Evolutionary conservation across 2,797 vertebrate genomes (phyloP), one percentile per base, ranked within the genome.

Genomic region (Pristis pectinata): DNA sequence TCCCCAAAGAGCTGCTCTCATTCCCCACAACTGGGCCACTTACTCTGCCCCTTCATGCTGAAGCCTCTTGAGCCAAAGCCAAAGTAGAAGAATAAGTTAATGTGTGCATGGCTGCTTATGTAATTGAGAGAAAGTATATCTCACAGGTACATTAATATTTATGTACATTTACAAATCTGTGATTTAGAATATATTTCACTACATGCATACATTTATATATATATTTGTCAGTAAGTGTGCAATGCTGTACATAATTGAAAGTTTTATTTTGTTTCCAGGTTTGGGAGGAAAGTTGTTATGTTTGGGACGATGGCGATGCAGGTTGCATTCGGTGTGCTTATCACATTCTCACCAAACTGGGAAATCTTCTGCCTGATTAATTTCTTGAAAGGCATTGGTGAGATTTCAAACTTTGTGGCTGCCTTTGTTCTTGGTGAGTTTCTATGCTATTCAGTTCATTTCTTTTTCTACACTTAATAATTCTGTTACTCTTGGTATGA

Each of bases 241-340:
- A 80, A n/a, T 41, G 41, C 30, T 92, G 19, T 41, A 64, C 27
- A n/a, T 70, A 92, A 59, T 11, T 41, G 34, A 61, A 56, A 56
- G 53, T 80, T 79, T 83, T 24, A 53, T 94, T 76, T 19, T 94
- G 1, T 72, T 64, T 56, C 13, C 89, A 98, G 97, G 96, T 98
- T 97, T 95, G 98, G 98, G 95, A 97, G 97, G 95, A 98, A 98
- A 96, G 96, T 8, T 0, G 87, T 98, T 95, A 97, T 98, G 56
- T 94, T 94, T 77, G 67, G 6, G 49, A 76, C 93, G 11, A 53
- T 94, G 70, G 93, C 72, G 53, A 15, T 94, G 77, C 93, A 94
- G 72, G 94, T 70, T 34, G 10, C 15, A 15, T 94, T 94, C 27
- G 79, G 27, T 11, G 22, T 94, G 2, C 37, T 94, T 94, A 70